Evolutionary conservation across 1,140 invertebrate genomes (phyloP), one percentile per base, ranked within the genome.

Genomic region (Oreohelix idahoensis): DNA sequence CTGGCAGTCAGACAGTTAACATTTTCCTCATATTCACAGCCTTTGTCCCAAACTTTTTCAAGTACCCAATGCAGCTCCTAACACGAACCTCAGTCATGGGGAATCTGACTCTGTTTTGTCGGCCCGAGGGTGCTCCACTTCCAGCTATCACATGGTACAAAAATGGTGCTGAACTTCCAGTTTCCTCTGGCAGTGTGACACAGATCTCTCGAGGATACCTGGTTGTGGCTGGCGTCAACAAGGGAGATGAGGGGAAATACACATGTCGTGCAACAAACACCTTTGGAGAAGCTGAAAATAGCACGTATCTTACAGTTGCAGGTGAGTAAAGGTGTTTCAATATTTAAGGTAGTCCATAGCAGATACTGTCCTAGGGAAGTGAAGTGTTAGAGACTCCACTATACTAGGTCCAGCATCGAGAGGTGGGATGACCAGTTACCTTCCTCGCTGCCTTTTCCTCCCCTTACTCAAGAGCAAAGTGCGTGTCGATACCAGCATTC

Each of bases 121-220:
- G 96, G 88, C 98, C 98, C 0, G 98, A 99, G 94, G 97, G 97
- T 32, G 97, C 98, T 5, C 98, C 98, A 0, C 94, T 94, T 86
- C 97, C 98, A 0, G 71, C 45, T 17, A 84, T 88, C 73, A 94
- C 95, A 63, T 99, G 98, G 98, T 96, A 96, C 89, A 97, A 97
- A 92, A 96, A 99, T 93, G 96, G 96, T 32, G 95, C 95, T 88
- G 93, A 96, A 5, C 94, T 76, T 13, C 79, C 82, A 1, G 83
- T 81, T 11, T 81, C 86, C 20, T 66, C 86, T n/a, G 80, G 32
- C 26, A 86, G 82, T 32, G 79, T 89, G 20, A 71, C 75, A 0
- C 86, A 89, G 80, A 58, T 89, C 39, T 74, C 87, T 17, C 91
- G 89, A 75, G 91, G 91, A 2, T 81, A 86, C 45, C 79, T 90